A percentile compares a stretch with the other conserved stretches of the same genome.
Evolutionary conservation across 1,140 invertebrate genomes (phyloP).

Genomic region (Lepidurus apus): DNA sequence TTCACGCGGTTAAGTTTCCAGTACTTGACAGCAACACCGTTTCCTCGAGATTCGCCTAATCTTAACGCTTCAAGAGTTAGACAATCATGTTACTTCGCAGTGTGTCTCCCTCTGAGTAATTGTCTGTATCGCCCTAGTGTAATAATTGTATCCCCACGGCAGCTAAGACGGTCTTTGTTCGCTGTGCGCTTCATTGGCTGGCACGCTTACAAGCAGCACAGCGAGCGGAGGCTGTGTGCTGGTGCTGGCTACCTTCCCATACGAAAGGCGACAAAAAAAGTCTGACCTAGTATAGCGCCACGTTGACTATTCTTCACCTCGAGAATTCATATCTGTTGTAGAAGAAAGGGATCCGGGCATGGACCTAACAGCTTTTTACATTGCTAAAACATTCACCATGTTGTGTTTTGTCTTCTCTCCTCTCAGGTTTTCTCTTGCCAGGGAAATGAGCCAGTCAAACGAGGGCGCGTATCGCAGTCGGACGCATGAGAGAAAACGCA

Average conservation of each 20-base stretch:
- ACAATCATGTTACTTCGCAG: no score
- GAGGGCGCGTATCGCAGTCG: background rate
- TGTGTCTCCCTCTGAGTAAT: no score
- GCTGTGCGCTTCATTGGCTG: background rate
- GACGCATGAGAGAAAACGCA: background rate
- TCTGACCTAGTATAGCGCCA: background rate
- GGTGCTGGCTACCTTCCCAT: background rate
- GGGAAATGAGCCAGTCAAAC: background rate
- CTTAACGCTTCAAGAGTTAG: no score
- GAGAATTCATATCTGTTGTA: background rate
- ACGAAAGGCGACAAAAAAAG: background rate
- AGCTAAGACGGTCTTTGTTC: background rate
- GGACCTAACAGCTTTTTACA: no score
- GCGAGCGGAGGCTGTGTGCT: background rate
- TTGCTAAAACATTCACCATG: background rate
- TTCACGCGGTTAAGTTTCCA: no score
- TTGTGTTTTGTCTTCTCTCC: background rate
- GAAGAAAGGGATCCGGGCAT: background rate
- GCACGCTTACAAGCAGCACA: background rate
- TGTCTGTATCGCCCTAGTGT: no score
- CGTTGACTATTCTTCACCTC: background rate
- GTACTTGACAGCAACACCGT: background rate
- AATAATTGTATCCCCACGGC: no score
- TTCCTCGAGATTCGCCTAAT: slow-evolving; percentile 12
- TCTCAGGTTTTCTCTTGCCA: background rate